Percentiles rank a stretch among this genome's conserved stretches.
These are phyloP conservation scores for Melinopterus prodromus DNA, from an alignment of 2,888 invertebrate species.

Conservation along the genomic window DNA sequence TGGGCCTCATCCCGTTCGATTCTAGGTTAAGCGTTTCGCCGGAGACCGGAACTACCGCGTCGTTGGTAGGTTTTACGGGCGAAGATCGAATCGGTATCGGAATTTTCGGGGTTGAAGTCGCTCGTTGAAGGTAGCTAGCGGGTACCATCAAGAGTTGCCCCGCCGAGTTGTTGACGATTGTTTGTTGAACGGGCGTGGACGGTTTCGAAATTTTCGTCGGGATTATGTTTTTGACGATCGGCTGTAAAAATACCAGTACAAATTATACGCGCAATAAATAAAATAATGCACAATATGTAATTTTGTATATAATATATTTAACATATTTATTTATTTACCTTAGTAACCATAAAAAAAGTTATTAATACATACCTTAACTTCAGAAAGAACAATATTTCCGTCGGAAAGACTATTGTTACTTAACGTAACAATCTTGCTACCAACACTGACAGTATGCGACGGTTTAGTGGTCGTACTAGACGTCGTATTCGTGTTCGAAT, in stretches of 20 bases:
- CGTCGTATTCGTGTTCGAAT: conserved; percentile 28
- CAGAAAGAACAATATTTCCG: conserved; percentile 51
- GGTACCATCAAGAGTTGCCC: conserved; percentile 68
- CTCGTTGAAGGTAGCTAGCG: conserved; percentile 65
- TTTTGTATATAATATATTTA: too few species aligned
- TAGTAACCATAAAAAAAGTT: background rate
- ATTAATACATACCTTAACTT: conserved; percentile 49
- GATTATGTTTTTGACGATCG: conserved; percentile 26
- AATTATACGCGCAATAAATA: too few species aligned
- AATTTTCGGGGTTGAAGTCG: conserved; percentile 47
- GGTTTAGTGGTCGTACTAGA: conserved; percentile 36
- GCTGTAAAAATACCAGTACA: conserved; percentile 23
- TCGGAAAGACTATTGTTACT: conserved; percentile 42
- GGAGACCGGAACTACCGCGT: conserved; percentile 38
- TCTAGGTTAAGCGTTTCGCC: conserved; percentile 43
- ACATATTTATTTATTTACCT: too few species aligned
- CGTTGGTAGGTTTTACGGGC: conserved; percentile 36
- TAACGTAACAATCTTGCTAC: conserved; percentile 40
- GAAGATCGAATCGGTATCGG: conserved; percentile 52
- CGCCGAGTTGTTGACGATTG: conserved; percentile 47
- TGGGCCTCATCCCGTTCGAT: conserved; percentile 67
- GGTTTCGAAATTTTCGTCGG: conserved; percentile 40
- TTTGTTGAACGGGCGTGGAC: conserved; percentile 33
- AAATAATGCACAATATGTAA: too few species aligned
- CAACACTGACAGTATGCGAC: conserved; percentile 34